A percentile compares a stretch with the other conserved stretches of the same genome.
These are phyloP conservation scores for Lacerta agilis DNA, from an alignment of 2,797 vertebrate species.

Conservation along the genomic window DNA sequence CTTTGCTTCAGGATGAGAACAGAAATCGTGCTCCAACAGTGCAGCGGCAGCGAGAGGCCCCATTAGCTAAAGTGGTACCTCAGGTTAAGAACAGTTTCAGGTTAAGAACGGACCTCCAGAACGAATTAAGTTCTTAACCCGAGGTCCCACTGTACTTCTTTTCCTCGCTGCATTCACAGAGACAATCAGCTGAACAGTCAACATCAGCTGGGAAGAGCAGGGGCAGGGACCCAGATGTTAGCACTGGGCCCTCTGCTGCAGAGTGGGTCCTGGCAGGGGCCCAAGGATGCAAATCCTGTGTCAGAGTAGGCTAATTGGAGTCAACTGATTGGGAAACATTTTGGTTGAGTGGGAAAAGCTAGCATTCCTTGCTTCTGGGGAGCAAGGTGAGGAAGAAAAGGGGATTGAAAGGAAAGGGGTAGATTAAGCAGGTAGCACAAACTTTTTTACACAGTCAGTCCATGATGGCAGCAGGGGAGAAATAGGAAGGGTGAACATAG, in stretches of 20 bases:
- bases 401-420: background rate
- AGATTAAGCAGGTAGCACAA: background rate
- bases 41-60: too few relatives aligned
- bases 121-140: too few relatives aligned
- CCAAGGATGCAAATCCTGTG: background rate
- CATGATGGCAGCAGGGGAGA: background rate
- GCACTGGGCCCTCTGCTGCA: background rate
- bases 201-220: too few relatives aligned
- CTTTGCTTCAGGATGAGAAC: too few relatives aligned
- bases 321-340: background rate
- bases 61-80: too few relatives aligned
- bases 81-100: too few relatives aligned
- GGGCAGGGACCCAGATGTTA: background rate
- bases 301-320: too few relatives aligned
- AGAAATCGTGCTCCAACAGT: too few relatives aligned
- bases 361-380: background rate
- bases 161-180: background rate
- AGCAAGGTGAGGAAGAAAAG: background rate
- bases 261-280: background rate
- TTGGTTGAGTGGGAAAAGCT: background rate
- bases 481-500: background rate
- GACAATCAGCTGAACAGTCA: background rate
- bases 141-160: background rate
- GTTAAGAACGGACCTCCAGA: too few relatives aligned
- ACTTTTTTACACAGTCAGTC: background rate